phyloP scores from a whole-genome alignment of 2,888 invertebrate species.

The Beris morrisii region DNA sequence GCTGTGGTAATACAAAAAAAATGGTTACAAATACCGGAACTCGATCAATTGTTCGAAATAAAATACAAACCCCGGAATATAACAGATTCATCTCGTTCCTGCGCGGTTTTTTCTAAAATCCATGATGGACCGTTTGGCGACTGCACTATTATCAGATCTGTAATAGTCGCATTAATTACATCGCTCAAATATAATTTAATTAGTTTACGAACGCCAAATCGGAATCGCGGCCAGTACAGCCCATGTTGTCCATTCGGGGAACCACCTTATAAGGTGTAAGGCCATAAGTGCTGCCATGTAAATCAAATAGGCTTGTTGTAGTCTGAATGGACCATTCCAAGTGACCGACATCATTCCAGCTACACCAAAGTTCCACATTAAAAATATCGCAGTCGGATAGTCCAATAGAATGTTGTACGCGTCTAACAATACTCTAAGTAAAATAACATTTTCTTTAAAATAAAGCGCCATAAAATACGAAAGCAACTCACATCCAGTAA shows the following conservation, averaged over 20 bases:
- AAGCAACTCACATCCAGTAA: conserved; percentile 84
- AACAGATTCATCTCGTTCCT: conserved; percentile 97
- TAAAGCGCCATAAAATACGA: conserved; percentile 6
- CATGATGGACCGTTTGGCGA: conserved; percentile 94
- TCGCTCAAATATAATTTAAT: not conserved
- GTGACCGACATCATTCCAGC: conserved; percentile 98
- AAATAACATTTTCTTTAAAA: not conserved
- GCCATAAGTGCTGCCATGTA: conserved; percentile 98
- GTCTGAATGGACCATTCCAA: conserved; percentile 93
- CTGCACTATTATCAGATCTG: conserved; percentile 96
- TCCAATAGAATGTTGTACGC: conserved; percentile 97
- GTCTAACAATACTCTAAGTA: conserved; percentile 78
- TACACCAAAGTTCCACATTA: conserved; percentile 97
- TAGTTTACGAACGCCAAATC: conserved; percentile 78
- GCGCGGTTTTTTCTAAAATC: conserved; percentile 97
- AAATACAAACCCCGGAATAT: conserved; percentile 86
- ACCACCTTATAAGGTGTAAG: conserved; percentile 95
- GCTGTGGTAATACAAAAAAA: conserved; percentile 52
- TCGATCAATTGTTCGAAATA: not conserved
- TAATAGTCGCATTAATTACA: conserved; percentile 41
- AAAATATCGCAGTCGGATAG: conserved; percentile 79
- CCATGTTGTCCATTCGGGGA: conserved; percentile 99
- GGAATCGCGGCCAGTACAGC: conserved; percentile 94
- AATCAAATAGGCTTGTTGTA: conserved; percentile 96
- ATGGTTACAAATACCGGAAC: not conserved